phyloP scores from a whole-genome alignment of 2,797 vertebrate genomes.

The Threskiornis aethiopicus region DNA sequence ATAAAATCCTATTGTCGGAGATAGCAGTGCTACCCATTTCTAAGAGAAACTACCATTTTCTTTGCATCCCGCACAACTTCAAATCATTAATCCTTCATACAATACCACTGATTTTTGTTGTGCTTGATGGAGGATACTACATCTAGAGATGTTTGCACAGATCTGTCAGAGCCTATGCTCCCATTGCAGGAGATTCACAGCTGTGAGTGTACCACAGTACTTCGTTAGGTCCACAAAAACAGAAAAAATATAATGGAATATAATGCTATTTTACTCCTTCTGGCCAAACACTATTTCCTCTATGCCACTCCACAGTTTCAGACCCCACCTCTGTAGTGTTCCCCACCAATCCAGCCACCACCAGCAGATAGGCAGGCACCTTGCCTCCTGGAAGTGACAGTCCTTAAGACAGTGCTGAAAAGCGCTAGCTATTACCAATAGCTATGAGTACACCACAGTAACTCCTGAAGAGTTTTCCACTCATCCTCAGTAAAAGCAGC shows the following conservation, averaged over 20 bases:
- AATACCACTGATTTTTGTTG: neutral
- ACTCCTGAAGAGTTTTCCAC: neutral
- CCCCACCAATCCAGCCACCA: neutral
- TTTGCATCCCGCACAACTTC: neutral
- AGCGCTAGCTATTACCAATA: neutral
- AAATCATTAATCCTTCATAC: neutral
- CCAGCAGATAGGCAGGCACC: neutral
- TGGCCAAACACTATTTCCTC: neutral
- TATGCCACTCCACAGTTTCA: neutral
- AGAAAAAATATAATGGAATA: neutral
- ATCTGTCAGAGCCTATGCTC: neutral
- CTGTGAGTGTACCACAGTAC: neutral
- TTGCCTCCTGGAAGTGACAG: neutral
- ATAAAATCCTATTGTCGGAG: neutral
- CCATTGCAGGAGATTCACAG: neutral
- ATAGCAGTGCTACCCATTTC: neutral
- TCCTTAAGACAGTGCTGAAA: neutral
- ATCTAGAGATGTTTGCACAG: neutral
- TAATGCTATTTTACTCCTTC: neutral
- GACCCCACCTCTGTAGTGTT: neutral
- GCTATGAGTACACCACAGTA: neutral
- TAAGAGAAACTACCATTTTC: neutral
- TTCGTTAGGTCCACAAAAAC: neutral
- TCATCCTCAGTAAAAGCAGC: neutral
- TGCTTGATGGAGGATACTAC: neutral